Evolutionary conservation across 2,888 invertebrate species (phyloP), one percentile per base, ranked within the genome.

Genomic region (Monoplex corrugatus): DNA sequence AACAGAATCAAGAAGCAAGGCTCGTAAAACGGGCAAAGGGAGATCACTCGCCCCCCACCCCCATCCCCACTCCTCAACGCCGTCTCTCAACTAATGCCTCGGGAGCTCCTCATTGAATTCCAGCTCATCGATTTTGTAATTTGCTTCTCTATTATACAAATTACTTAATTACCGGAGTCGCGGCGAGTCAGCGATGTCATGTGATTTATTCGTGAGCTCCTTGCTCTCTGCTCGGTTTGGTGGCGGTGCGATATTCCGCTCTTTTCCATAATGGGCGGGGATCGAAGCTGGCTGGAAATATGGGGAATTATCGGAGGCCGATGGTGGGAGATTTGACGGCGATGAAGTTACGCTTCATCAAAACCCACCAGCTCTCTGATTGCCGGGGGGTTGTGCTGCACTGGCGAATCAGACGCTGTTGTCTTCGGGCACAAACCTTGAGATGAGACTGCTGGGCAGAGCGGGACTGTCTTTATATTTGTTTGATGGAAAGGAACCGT

Each of bases 81-180:
- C 87, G 63, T n/a, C 28, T 44, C 63, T 32, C 40, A 23, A 23
- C 87, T 88, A 88, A 88, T 88, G 87, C 87, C 87, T 88, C 44
- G 68, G 68, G 57, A 63, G 87, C 63, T 45, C 83, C 82, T 90
- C 91, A 90, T 87, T 89, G 90, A 91, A 90, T 90, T 90, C 89
- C 89, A 89, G 83, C 86, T 89, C 86, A 92, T 92, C 90, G 92
- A 92, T 92, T 92, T 91, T 92, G 91, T 91, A 91, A 92, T 92
- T 92, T 91, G 91, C 91, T 89, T 91, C 91, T 92, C 92, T 92
- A 92, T 92, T 91, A 91, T 91, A 92, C 92, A 92, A 92, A 92
- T 92, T 91, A 91, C 91, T 92, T 92, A 91, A 92, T 92, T 92
- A 92, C 91, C 91, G 90, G 87, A 90, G 91, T 87, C 90, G 84